Evolutionary conservation across 64 coral and sea anemone species (phyloP).

Genomic region (Porites australiensis): DNA sequence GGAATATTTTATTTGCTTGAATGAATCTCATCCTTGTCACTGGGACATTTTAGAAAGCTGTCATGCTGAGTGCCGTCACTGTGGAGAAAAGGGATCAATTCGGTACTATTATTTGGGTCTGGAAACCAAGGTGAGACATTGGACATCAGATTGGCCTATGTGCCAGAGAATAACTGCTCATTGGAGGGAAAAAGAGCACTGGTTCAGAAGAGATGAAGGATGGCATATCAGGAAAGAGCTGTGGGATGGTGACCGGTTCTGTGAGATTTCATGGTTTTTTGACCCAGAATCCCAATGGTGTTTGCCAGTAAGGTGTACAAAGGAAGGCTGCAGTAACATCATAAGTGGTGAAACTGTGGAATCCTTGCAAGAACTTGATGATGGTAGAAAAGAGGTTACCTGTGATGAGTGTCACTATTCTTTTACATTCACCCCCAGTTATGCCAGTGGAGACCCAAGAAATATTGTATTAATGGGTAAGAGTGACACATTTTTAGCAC

Average conservation of each 20-base stretch:
- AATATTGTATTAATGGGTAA: conserved; percentile 61
- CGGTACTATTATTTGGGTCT: conserved; percentile 85
- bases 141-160: conserved; percentile 59
- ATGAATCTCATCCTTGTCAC: conserved; percentile 69
- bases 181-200: conserved; percentile 83
- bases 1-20: conserved; percentile 77
- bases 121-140: conserved; percentile 79
- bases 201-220: conserved; percentile 72
- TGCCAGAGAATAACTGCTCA: conserved; percentile 80
- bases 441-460: conserved; percentile 45
- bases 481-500: background rate
- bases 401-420: conserved; percentile 36
- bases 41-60: conserved; percentile 77
- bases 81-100: conserved; percentile 57
- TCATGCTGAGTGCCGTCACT: conserved; percentile 71
- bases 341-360: conserved; percentile 26
- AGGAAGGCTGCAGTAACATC: conserved; percentile 18
- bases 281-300: conserved; percentile 30
- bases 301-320: conserved; percentile 27
- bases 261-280: conserved; percentile 83
- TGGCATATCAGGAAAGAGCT: conserved; percentile 70
- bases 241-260: conserved; percentile 42
- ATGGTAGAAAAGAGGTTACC: conserved; percentile 19
- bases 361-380: conserved; percentile 21
- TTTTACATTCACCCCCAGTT: conserved; percentile 15